A percentile compares a stretch with the other conserved stretches of the same genome.
phyloP scores from a whole-genome alignment of 2,888 invertebrate genomes.

The Amiota mariae region DNA sequence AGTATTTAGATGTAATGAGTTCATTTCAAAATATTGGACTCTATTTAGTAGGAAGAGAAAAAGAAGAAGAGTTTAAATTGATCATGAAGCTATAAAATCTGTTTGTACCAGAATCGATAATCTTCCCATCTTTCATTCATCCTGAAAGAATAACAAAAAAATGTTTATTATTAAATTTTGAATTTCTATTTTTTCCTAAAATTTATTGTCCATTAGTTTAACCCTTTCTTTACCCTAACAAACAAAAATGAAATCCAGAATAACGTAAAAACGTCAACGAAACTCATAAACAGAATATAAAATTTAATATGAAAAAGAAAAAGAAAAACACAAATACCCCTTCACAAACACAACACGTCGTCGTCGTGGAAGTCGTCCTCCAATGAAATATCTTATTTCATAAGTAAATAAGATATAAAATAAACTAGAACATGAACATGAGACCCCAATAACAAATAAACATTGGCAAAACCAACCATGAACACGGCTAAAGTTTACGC shows the following conservation, averaged over 20 bases:
- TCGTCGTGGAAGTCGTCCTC: constrained; percentile 39
- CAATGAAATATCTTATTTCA: constrained; percentile 61
- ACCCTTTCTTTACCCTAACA: constrained; percentile 9
- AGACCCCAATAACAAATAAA: constrained; percentile 34
- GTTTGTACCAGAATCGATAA: no score
- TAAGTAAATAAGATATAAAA: constrained; percentile 66
- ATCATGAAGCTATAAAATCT: no score
- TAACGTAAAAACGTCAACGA: constrained; percentile 61
- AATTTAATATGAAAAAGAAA: constrained; percentile 48
- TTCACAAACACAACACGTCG: constrained; percentile 10
- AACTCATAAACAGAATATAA: constrained; percentile 66
- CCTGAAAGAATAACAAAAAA: no score
- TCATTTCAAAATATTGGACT: no score
- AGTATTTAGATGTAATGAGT: no score
- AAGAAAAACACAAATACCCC: constrained; percentile 14
- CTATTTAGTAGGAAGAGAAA: no score
- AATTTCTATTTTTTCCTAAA: no score
- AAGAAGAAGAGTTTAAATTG: no score
- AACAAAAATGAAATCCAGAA: constrained; percentile 42
- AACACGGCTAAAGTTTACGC: constrained; percentile 58
- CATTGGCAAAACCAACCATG: constrained; percentile 34
- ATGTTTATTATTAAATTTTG: no score
- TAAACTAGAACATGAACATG: constrained; percentile 49
- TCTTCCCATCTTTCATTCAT: no score
- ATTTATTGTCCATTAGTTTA: no score